Percentiles rank a stretch among this genome's conserved stretches.
Conservation (phyloP, 2,888 invertebrate species). For the Lapara coniferarum region DNA sequence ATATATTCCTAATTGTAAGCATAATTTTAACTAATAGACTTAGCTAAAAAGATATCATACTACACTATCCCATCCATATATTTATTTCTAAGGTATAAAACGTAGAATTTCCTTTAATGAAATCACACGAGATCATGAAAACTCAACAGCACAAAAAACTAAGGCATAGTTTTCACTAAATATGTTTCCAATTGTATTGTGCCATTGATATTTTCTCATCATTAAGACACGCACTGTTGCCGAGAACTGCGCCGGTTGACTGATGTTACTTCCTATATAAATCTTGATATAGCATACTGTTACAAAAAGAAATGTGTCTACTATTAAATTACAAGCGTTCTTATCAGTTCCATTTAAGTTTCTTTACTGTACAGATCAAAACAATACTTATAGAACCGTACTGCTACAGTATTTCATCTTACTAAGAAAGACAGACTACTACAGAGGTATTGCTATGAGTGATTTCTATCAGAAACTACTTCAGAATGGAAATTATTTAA, state of each 20-base stretch:
- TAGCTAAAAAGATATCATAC: too few relatives aligned
- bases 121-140: neutral
- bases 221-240: conserved; percentile 25
- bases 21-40: too few relatives aligned
- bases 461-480: too few relatives aligned
- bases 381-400: too few relatives aligned
- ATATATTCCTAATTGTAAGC: too few relatives aligned
- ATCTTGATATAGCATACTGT: neutral
- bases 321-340: neutral
- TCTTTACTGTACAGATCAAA: too few relatives aligned
- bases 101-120: neutral
- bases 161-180: neutral
- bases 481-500: too few relatives aligned
- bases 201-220: conserved; percentile 11
- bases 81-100: too few relatives aligned
- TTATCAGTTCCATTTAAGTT: neutral
- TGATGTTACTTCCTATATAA: conserved; percentile 18
- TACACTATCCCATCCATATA: too few relatives aligned
- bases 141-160: neutral
- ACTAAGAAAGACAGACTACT: too few relatives aligned
- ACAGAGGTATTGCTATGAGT: too few relatives aligned
- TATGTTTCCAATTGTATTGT: neutral
- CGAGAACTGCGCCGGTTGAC: conserved; percentile 19
- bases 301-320: neutral
- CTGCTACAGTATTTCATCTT: too few relatives aligned